Evolutionary conservation across 2,113 vertebrate genomes (phyloP).

Genomic region (Nothoprocta perdicaria): DNA sequence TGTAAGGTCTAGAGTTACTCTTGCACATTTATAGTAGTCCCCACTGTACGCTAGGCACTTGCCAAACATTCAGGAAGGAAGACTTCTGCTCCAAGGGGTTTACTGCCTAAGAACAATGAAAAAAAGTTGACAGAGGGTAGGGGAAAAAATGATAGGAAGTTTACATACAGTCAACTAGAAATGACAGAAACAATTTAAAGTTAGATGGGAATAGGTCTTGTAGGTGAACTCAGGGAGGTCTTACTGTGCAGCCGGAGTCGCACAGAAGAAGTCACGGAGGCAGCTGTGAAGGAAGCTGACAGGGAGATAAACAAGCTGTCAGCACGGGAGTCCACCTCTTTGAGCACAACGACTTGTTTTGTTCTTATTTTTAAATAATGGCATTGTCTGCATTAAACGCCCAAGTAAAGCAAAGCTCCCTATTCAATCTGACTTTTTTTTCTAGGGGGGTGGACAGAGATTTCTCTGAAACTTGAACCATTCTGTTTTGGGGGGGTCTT

Average conservation of each 20-base stretch:
- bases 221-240: neutral
- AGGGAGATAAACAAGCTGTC: neutral
- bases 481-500: neutral
- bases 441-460: accelerated
- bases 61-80: neutral
- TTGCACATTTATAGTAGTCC: neutral
- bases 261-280: neutral
- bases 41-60: neutral
- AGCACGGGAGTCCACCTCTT: neutral
- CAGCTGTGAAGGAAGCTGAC: neutral
- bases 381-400: neutral
- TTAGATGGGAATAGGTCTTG: neutral
- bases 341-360: neutral
- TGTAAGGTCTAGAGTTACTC: neutral
- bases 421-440: neutral
- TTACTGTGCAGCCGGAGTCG: neutral
- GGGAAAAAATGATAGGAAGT: neutral
- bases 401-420: neutral
- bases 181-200: neutral
- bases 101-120: neutral
- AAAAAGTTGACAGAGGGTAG: neutral
- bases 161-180: neutral
- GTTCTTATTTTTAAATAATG: neutral
- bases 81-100: neutral
- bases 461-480: conserved; percentile 3